These are phyloP conservation scores for Gnathochromis pfefferi DNA, from an alignment of 2,113 vertebrate genomes.

Conservation along the genomic window DNA sequence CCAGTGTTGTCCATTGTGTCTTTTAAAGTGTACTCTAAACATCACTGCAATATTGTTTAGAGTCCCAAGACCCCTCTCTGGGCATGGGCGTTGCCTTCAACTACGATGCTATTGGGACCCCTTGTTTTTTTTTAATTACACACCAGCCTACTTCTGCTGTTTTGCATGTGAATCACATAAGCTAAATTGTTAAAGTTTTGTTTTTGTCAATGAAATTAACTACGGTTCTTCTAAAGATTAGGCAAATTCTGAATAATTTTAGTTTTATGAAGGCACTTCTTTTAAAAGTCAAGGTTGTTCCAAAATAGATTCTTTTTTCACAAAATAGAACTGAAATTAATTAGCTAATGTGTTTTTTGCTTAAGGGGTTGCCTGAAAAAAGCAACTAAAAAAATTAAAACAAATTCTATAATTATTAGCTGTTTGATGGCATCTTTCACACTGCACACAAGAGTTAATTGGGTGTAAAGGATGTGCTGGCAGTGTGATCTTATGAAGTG, in stretches of 20 bases:
- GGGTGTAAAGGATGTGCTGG: neutral
- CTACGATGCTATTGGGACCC: slow-evolving; percentile 51
- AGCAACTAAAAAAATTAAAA: neutral
- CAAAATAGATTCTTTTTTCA: neutral
- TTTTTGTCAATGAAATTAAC: neutral
- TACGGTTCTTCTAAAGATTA: neutral
- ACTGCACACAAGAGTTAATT: neutral
- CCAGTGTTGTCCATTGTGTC: slow-evolving; percentile 43
- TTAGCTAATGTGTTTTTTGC: neutral
- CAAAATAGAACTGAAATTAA: neutral
- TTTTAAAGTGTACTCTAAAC: slow-evolving; percentile 47
- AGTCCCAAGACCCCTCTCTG: slow-evolving; percentile 36
- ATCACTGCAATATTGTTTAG: slow-evolving; percentile 59
- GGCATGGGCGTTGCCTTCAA: slow-evolving; percentile 48
- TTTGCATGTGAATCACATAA: slow-evolving; percentile 51
- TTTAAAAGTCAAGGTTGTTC: neutral
- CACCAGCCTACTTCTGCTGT: slow-evolving; percentile 28
- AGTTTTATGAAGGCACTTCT: neutral
- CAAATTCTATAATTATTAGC: neutral
- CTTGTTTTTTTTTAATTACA: slow-evolving; percentile 58
- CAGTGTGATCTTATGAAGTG: neutral
- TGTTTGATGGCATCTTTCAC: neutral
- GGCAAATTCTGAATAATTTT: neutral
- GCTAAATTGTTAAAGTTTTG: slow-evolving; percentile 24
- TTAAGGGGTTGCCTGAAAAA: neutral